phyloP scores from a whole-genome alignment of 1,140 invertebrate species.

The Ladona fulva region DNA sequence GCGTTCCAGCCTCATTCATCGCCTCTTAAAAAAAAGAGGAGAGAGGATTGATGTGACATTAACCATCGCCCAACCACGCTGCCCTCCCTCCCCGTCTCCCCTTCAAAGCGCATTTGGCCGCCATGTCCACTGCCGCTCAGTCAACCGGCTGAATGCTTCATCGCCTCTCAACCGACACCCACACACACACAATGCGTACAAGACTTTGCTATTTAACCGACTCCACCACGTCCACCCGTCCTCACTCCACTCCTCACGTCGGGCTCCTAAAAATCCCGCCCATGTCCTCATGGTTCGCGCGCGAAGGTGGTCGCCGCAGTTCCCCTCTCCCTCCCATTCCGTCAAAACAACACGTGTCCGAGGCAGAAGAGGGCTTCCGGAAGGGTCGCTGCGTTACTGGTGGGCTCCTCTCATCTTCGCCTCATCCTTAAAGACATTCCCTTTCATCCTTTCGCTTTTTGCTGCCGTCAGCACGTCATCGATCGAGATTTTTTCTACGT shows the following conservation, averaged over 20 bases:
- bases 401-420: too few species aligned
- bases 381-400: too few species aligned
- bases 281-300: background rate
- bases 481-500: too few species aligned
- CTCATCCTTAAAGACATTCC: too few species aligned
- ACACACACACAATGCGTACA: background rate
- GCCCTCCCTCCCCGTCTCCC: background rate
- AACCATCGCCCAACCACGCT: too few species aligned
- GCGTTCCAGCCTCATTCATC: too few species aligned
- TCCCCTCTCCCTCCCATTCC: background rate
- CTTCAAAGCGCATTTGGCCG: background rate
- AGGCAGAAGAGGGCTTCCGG: background rate
- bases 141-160: background rate
- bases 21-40: too few species aligned
- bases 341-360: slow-evolving; percentile 3
- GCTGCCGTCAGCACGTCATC: too few species aligned
- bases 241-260: background rate
- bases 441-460: too few species aligned
- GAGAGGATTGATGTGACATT: too few species aligned
- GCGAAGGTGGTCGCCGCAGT: background rate
- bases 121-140: background rate
- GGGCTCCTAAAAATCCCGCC: background rate
- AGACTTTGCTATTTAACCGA: background rate
- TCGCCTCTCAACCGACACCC: background rate
- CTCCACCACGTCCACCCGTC: background rate